Base-by-base conservation (phyloP, 2,797 vertebrate genomes). In the Sparus aurata region DNA sequence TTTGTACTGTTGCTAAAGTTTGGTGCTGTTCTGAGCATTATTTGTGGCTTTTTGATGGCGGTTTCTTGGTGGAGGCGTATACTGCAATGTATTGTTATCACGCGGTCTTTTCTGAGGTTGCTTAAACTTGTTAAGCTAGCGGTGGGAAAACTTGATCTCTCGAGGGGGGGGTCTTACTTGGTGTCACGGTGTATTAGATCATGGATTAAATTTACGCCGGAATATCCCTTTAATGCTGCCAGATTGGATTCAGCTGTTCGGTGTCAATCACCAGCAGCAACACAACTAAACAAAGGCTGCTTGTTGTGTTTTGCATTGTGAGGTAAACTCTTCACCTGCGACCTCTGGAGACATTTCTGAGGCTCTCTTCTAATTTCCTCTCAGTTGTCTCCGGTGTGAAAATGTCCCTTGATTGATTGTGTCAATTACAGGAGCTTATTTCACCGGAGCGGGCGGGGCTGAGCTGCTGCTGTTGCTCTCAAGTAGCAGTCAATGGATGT, bases 381-480 rank as follows among this genome's bases (percentile, higher is more conserved):
- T 45, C 18, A 43, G 46, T 73, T 63, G 72, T 82, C 73, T 75
- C 30, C 16, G 0, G 13, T 27, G 70, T 80, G 80, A 75, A 69
- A 75, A 80, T 46, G 12, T 41, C 43, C 22, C 66, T 54, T 79
- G 85, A 90, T 81, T 12, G 75, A 89, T 79, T 3, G 77, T 23
- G 58, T 83, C 79, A 86, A 86, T 89, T 90, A 87, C 62, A 79
- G 16, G 45, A 10, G 71, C 47, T 73, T 69, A 66, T 75, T 84
- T 78, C 41, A 71, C 75, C 75, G 57, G 18, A 47, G 52, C 17
- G 9, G 25, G 17, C 46, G 22, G 64, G 11, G 41, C 66, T 3
- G 18, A 18, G 60, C 15, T 34, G 67, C 50, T 65, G 20, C 50
- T 66, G 20, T 55, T 47, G 58, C 70, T 69, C 68, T 77, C 3